phyloP scores from a whole-genome alignment of 2,888 invertebrate species.

The Standfussiana lucernea region DNA sequence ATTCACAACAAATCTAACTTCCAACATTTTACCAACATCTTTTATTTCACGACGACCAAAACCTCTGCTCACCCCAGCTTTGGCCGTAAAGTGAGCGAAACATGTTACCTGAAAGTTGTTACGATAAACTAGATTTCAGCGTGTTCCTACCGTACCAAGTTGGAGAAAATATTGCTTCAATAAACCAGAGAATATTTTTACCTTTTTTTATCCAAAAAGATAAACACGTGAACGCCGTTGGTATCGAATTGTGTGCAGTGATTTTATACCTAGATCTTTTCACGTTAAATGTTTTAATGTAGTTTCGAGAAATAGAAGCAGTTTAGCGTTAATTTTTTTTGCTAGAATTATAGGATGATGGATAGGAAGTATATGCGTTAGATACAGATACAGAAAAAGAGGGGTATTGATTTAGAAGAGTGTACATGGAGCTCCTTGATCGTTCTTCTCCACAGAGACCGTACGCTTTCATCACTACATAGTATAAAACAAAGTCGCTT shows the following conservation, averaged over 20 bases:
- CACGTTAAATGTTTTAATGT: slow-evolving; percentile 7
- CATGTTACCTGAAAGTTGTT: slow-evolving; percentile 58
- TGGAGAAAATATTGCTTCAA: slow-evolving; percentile 64
- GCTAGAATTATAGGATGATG: background rate
- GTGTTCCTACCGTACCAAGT: slow-evolving; percentile 61
- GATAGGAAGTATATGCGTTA: background rate
- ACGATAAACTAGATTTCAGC: slow-evolving; percentile 70
- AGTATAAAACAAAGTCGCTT: too few relatives aligned
- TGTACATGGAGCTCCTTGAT: background rate
- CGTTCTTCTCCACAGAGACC: background rate
- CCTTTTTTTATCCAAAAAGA: slow-evolving; percentile 47
- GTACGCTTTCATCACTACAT: too few relatives aligned
- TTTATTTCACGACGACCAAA: background rate
- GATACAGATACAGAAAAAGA: background rate
- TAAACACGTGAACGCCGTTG: slow-evolving; percentile 46
- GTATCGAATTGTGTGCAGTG: slow-evolving; percentile 23
- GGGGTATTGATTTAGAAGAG: background rate
- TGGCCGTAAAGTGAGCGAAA: slow-evolving; percentile 47
- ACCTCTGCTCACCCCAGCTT: background rate
- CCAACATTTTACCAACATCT: background rate
- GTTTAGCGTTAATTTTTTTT: background rate
- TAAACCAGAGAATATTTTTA: slow-evolving; percentile 64
- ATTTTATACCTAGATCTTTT: slow-evolving; percentile 32
- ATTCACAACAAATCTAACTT: background rate
- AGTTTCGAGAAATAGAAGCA: background rate